Base-by-base conservation (phyloP, 30 jellyfish, hydroid and myxozoan genomes). In the Aurelia coerulea region DNA sequence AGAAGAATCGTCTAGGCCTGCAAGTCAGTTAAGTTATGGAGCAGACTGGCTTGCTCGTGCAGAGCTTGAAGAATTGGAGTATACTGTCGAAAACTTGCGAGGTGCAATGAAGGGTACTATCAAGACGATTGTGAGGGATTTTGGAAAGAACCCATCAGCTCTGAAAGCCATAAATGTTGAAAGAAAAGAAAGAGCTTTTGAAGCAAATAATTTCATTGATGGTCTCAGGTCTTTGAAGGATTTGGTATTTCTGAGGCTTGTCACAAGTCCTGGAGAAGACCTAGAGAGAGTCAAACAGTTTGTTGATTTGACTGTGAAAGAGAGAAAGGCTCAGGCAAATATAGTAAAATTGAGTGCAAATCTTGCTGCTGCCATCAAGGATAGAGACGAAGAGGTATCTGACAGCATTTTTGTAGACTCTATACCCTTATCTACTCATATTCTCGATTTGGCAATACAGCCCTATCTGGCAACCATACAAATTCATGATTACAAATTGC, bases 241-340 rank as follows among this genome's bases (percentile, higher is more conserved):
- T 17, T 72, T 83, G 83, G 91, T 89, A 31, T 71, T 83, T 49
- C 59, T 75, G 33, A 68, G 97, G 72, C 90, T 94, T 63, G 91
- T 67, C 0, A 94, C 98, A 59, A 76, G 93, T 29, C 92, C 96
- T 13, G 94, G 90, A 3, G 98, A 94, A 73, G 98, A 94, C 50
- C 83, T 69, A 10, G 96, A 94, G 75, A 80, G 89, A 50, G 90
- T 90, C 29, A 75, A 65, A 53, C 88, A 81, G 80, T 68, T 90
- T 46, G 85, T 86, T 60, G 82, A 86, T 33, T 50, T 94, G 78
- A 88, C 82, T 52, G 71, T 62, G 77, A 80, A 74, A 42, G 93
- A 90, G 51, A 85, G 86, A 33, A 89, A 89, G 66, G 88, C 97
- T 32, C 90, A 73, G 62, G 42, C 91, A 5, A 69, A 86, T 16